Evolutionary conservation across 2,888 invertebrate genomes (phyloP), one percentile per base, ranked within the genome.

Genomic region (Sinelater perroti): DNA sequence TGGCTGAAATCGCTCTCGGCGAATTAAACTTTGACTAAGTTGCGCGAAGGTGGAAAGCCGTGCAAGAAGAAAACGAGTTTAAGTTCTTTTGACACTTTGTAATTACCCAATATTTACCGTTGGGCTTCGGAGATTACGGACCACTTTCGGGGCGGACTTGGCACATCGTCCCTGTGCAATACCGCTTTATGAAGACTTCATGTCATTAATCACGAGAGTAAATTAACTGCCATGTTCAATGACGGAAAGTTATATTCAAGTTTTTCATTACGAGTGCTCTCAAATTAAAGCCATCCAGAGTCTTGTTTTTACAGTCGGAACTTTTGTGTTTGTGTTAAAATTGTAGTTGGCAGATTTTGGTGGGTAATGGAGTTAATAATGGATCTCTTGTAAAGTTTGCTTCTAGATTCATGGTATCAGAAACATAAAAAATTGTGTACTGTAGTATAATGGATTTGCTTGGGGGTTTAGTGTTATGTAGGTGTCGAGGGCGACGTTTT

Each of bases 201-300:
- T 26, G 26, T 53, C 44, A 53, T 53, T 53, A 53, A 53, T 53
- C 53, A 53, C 20, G 21, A 36, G 46, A 46, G 45, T 53, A 53
- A 46, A 53, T 53, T 53, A 53, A 53, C 44, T 53, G 53, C 45
- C 53, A 53, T 45, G 33, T 36, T 18, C 52, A 52, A 44, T 52
- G 44, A 26, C 10, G 16, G 30, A 52, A 52, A 52, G 52, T 52
- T 45, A 33, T 54, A 40, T 24, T 49, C 17, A 56, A 40, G 30
- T 40, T 50, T 50, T 50, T 50, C 30, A 40, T 30, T 40, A 14
- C 30, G 38, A 11, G 30, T 20, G 24, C 50, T 40, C 28, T 38
- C 38, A 50, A 40, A 50, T 50, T 50, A 50, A 38, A 17, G 17
- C 38, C 20, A 8, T 10, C 20, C 2, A 38, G 21, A 40, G 40